Conservation (phyloP, 2,797 vertebrate genomes). For the Sternarchorhynchus goeldii region DNA sequence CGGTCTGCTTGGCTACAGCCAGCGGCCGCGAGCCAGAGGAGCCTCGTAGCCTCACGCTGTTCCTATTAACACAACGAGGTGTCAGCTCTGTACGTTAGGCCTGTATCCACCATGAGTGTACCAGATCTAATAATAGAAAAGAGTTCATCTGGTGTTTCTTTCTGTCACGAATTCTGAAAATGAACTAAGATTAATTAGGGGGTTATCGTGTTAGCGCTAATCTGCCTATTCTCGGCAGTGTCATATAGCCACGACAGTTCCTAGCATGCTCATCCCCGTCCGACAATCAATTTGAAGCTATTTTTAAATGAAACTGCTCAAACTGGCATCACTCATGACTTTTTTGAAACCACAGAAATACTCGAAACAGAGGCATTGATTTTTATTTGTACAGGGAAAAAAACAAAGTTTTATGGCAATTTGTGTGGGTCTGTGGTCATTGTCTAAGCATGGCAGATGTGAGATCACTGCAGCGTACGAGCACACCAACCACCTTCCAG, state of each 20-base stretch:
- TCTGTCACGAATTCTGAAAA: conserved; percentile 34
- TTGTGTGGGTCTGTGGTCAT: conserved; percentile 27
- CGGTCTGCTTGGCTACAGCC: conserved; percentile 26
- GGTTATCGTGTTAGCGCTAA: background rate
- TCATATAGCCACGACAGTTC: background rate
- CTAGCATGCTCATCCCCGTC: conserved; percentile 17
- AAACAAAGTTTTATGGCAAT: background rate
- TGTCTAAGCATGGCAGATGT: conserved; percentile 19
- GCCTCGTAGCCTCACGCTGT: conserved; percentile 45
- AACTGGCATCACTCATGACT: conserved; percentile 24
- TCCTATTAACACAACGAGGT: conserved; percentile 44
- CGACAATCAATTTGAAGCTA: conserved; percentile 48
- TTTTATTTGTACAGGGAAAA: conserved; percentile 23
- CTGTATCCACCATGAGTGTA: conserved; percentile 36
- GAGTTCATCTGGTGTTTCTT: conserved; percentile 36
- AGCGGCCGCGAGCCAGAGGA: conserved; percentile 35
- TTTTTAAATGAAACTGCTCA: conserved; percentile 29
- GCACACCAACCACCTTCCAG: background rate
- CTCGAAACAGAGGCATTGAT: conserved; percentile 26
- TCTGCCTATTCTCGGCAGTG: background rate
- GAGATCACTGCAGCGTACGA: background rate
- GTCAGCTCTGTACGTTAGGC: conserved; percentile 41
- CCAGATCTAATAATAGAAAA: conserved; percentile 35
- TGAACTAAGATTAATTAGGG: conserved; percentile 10
- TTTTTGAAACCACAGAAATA: conserved; percentile 19